phyloP scores from a whole-genome alignment of 2,888 invertebrate species.

The Celastrina argiolus region DNA sequence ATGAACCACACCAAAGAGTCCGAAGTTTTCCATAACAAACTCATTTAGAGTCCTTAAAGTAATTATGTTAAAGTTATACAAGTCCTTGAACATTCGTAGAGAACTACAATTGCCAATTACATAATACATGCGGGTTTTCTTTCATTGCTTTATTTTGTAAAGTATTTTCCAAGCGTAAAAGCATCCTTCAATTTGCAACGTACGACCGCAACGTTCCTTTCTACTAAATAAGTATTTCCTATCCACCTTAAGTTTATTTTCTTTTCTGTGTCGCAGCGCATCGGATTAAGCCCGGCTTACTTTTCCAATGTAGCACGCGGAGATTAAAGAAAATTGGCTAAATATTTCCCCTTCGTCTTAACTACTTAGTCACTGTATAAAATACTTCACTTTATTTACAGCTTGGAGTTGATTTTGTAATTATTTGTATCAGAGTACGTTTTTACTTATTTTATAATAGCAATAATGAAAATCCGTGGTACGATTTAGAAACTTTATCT shows the following conservation, averaged over 20 bases:
- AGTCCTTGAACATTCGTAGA: not conserved
- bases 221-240: slow-evolving; percentile 35
- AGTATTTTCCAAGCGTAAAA: slow-evolving; percentile 16
- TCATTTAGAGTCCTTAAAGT: not conserved
- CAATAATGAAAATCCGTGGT: too few relatives aligned
- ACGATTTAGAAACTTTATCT: too few relatives aligned
- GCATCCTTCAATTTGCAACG: slow-evolving; percentile 29
- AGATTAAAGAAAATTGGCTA: slow-evolving; percentile 50
- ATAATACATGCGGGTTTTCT: slow-evolving; percentile 7
- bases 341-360: slow-evolving; percentile 40
- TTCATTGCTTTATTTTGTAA: slow-evolving; percentile 16
- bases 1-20: not conserved
- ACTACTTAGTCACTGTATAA: slow-evolving; percentile 27
- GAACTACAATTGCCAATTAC: slow-evolving; percentile 19
- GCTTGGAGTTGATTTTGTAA: slow-evolving; percentile 20
- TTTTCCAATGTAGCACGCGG: slow-evolving; percentile 41
- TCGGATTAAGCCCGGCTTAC: slow-evolving; percentile 46
- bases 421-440: not conserved
- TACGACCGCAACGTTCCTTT: slow-evolving; percentile 26
- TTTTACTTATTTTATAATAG: too few relatives aligned
- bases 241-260: slow-evolving; percentile 43
- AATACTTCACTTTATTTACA: slow-evolving; percentile 26
- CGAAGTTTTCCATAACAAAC: not conserved
- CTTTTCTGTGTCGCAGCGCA: slow-evolving; percentile 43
- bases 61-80: not conserved